A percentile compares a stretch with the other conserved stretches of the same genome.
Conservation (phyloP, 2,113 vertebrate genomes). For the Gnathonemus echidnorhynchus region DNA sequence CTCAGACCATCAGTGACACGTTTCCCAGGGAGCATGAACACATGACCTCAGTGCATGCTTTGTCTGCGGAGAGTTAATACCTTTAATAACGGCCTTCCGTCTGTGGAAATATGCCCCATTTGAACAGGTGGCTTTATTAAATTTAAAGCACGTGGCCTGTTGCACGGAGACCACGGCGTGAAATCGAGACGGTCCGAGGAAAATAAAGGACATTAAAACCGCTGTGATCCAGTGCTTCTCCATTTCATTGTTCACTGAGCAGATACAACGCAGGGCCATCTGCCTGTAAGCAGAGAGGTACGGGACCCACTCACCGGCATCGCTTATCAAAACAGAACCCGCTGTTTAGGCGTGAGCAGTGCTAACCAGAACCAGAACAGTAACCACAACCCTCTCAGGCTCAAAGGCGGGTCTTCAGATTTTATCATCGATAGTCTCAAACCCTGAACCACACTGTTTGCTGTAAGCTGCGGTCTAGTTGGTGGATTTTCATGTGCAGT, state of each 20-base stretch:
- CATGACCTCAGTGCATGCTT: neutral
- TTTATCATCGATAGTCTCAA: neutral
- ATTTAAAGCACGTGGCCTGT: neutral
- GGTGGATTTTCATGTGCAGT: neutral
- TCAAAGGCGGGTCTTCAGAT: neutral
- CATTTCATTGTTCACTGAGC: neutral
- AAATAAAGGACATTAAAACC: neutral
- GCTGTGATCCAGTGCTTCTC: neutral
- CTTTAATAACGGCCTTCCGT: neutral
- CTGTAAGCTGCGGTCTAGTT: neutral
- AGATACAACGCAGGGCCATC: neutral
- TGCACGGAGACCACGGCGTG: neutral
- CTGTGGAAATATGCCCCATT: neutral
- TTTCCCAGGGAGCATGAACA: neutral
- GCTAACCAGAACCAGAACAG: neutral
- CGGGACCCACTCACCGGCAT: neutral
- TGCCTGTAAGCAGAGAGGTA: neutral
- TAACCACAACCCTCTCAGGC: neutral
- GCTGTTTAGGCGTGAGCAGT: neutral
- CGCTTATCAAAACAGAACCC: neutral
- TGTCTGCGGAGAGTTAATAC: neutral
- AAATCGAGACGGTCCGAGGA: neutral
- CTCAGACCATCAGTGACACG: neutral
- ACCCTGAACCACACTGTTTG: neutral
- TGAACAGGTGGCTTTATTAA: conserved; percentile 14